These are phyloP conservation scores for Coleophora deauratella DNA, from an alignment of 2,888 invertebrate species.

Conservation along the genomic window DNA sequence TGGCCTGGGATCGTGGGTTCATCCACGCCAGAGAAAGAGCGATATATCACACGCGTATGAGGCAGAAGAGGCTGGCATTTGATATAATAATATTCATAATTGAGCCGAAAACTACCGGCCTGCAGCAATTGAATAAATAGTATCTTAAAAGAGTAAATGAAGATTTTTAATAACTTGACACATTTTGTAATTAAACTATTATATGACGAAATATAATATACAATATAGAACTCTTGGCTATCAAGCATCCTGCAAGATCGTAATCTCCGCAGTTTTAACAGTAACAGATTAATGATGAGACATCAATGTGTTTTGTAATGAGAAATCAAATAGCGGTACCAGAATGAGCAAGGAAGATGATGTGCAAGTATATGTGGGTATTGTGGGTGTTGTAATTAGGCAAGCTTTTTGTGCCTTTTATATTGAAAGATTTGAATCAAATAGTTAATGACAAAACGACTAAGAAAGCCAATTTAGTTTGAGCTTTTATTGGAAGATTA, in stretches of 20 bases:
- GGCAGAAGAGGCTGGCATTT: conserved; percentile 51
- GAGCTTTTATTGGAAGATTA: no score
- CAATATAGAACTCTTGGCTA: no score
- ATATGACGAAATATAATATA: conserved; percentile 21
- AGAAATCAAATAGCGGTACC: not conserved
- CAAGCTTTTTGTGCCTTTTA: conserved; percentile 7
- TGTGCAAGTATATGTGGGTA: conserved; percentile 6
- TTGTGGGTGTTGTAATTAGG: conserved; percentile 15
- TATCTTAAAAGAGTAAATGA: conserved; percentile 55
- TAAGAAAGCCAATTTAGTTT: not conserved
- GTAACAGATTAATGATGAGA: no score
- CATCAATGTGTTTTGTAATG: no score
- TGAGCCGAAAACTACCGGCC: conserved; percentile 41
- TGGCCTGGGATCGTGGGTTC: conserved; percentile 23
- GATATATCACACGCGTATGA: conserved; percentile 31
- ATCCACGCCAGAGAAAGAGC: conserved; percentile 45
- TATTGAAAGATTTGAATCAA: conserved; percentile 4
- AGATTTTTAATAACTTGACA: conserved; percentile 53
- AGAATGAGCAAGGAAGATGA: not conserved
- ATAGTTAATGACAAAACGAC: conserved; percentile 7
- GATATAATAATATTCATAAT: conserved; percentile 73
- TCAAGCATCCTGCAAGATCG: no score
- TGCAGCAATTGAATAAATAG: conserved; percentile 46
- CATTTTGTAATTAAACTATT: conserved; percentile 47
- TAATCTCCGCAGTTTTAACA: no score